These are phyloP conservation scores for Hyla sarda DNA, from an alignment of 2,113 vertebrate species.

Conservation along the genomic window DNA sequence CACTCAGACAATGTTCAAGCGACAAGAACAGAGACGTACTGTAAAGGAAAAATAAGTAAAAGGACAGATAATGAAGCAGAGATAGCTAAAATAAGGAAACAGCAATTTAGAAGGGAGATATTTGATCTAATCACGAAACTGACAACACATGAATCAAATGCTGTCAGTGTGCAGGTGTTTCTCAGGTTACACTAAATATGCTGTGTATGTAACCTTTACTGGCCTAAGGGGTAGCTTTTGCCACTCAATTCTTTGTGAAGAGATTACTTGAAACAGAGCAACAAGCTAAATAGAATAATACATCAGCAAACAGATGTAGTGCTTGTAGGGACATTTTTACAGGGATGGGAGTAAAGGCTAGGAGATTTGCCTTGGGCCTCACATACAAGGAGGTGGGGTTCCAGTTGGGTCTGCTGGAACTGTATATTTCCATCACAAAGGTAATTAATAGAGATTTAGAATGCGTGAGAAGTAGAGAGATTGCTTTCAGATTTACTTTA, in stretches of 20 bases:
- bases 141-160: background rate
- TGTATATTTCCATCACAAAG: conserved; percentile 39
- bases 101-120: conserved; percentile 15
- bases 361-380: conserved; percentile 44
- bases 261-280: conserved; percentile 47
- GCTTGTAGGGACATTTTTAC: conserved; percentile 46
- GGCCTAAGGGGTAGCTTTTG: background rate
- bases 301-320: conserved; percentile 20
- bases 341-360: conserved; percentile 44
- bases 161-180: conserved; percentile 10
- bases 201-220: conserved; percentile 15
- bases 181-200: background rate
- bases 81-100: background rate
- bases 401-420: conserved; percentile 1
- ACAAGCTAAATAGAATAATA: background rate
- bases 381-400: conserved; percentile 14
- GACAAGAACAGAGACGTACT: conserved; percentile 65
- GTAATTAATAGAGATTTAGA: conserved; percentile 41
- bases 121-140: conserved; percentile 40
- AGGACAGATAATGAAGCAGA: conserved; percentile 38
- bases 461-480: background rate
- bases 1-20: conserved; percentile 32
- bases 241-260: conserved; percentile 26
- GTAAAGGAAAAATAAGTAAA: conserved; percentile 67
- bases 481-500: background rate